A percentile compares a stretch with the other conserved stretches of the same genome.
Evolutionary conservation across 2,797 vertebrate species (phyloP).

Genomic region (Sebastes steindachneri): DNA sequence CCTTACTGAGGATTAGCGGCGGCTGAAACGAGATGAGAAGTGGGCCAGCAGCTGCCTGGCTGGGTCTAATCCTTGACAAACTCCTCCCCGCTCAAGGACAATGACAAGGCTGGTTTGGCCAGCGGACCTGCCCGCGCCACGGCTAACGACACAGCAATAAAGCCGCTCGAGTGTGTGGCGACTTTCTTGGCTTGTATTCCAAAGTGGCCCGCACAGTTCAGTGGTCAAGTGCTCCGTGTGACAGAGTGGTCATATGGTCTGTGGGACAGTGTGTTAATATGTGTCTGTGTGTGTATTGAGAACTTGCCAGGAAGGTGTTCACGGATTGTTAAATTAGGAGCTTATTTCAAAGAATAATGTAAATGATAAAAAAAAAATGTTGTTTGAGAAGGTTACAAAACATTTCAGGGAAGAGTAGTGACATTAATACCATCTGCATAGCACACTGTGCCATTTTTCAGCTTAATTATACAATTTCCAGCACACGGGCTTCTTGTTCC

Average conservation of each 20-base stretch:
- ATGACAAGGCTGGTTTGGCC: conserved; percentile 63
- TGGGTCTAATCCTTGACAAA: conserved; percentile 65
- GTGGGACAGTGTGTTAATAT: conserved; percentile 1
- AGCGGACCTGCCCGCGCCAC: conserved; percentile 20
- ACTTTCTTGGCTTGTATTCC: conserved; percentile 45
- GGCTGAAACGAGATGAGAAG: conserved; percentile 57
- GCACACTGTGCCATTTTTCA: neutral
- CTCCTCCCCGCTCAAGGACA: conserved; percentile 69
- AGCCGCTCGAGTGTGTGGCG: conserved; percentile 46
- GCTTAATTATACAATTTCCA: conserved; percentile 49
- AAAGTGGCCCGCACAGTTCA: conserved; percentile 40
- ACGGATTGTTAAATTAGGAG: conserved; percentile 15
- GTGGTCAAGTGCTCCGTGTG: conserved; percentile 16
- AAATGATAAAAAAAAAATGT: neutral
- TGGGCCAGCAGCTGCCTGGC: conserved; percentile 55
- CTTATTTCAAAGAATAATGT: conserved; percentile 13
- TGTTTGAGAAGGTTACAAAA: conserved; percentile 3
- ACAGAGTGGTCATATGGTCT: neutral
- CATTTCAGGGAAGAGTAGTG: conserved; percentile 5
- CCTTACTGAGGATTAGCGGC: conserved; percentile 63
- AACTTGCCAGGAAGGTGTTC: neutral
- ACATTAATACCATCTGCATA: conserved; percentile 13
- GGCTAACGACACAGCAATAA: conserved; percentile 42
- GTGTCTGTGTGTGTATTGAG: neutral
- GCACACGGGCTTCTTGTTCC: conserved; percentile 21